Base-by-base conservation (phyloP, 2,113 vertebrate genomes). In the Saguinus imperator region DNA sequence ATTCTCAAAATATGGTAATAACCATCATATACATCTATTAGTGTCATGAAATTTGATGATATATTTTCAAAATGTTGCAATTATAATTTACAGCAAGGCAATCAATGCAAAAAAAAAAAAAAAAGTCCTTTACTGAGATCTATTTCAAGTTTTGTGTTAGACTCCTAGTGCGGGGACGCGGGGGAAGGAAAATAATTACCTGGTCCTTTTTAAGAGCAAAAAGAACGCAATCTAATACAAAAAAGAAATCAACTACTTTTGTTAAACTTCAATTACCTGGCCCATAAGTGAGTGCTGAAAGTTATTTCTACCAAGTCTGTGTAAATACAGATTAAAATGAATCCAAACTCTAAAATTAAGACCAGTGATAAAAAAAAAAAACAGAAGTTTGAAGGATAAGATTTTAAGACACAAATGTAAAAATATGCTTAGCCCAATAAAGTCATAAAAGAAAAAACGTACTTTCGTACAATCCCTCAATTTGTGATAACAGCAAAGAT, bases 311-410 rank as follows among this genome's bases (percentile, higher is more conserved):
- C 6, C 12, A 95, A 50, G 17, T 37, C 10, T 66, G 76, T 75
- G 37, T 21, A 91, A 92, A 85, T 27, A 84, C 21, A 77, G 35
- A 92, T 50, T 40, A 27, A 95, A 91, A 89, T 20, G n/a, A 85
- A 52, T 20, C 48, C 35, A 48, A 23, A 48, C 48, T 87, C 35
- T 55, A 84, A 89, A 80, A 87, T n/a, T 43, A 73, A 85, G 14
- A 37, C 6, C 87, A 4, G 20, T 18, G 55, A 77, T 11, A 18
- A 81, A 72, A 81, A 27, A 27, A 72, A 18, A 81, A 72, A 81
- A 91, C 0, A 89, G 48, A 91, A 57, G 61, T 85, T 58, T 55
- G 70, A 45, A 64, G 7, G 27, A 13, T 35, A 43, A 68, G 35
- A 55, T 52, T 48, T 48, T 2, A 9, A 43, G 0, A 89, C 40